phyloP scores from a whole-genome alignment of 2,113 vertebrate species.

The Mustelus asterias region DNA sequence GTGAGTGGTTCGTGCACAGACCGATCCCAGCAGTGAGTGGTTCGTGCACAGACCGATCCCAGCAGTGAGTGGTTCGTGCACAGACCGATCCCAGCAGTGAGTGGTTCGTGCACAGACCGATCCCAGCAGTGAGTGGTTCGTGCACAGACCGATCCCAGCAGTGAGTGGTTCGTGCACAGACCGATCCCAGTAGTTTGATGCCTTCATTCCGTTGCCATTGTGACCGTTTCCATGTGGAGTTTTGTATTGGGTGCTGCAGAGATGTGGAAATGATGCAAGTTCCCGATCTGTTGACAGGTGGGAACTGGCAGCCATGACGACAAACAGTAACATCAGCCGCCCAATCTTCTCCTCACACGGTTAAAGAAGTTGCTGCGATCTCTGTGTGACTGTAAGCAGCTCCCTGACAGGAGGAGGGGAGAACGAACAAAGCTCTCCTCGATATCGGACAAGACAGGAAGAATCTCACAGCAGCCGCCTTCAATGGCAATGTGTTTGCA shows the following conservation, averaged over 20 bases:
- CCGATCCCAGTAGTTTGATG: too few relatives aligned
- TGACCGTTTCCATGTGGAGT: background rate
- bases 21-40: too few relatives aligned
- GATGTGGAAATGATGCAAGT: background rate
- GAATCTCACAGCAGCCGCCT: background rate
- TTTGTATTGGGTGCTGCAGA: background rate
- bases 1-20: too few relatives aligned
- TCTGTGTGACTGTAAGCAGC: background rate
- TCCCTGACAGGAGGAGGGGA: too few relatives aligned
- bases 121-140: too few relatives aligned
- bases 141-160: too few relatives aligned
- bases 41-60: too few relatives aligned
- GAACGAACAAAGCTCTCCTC: background rate
- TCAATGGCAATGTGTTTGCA: background rate
- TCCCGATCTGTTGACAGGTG: conserved; percentile 62
- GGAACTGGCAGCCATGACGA: conserved; percentile 97
- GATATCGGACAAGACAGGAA: background rate
- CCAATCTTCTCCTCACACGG: conserved; percentile 94
- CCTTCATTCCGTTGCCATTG: too few relatives aligned
- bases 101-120: too few relatives aligned
- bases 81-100: too few relatives aligned
- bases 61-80: too few relatives aligned
- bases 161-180: too few relatives aligned
- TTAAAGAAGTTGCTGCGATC: conserved; percentile 42
- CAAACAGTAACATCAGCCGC: conserved; percentile 99